Base-by-base conservation (phyloP, 2,888 invertebrate genomes). In the Meghimatium bilineatum region DNA sequence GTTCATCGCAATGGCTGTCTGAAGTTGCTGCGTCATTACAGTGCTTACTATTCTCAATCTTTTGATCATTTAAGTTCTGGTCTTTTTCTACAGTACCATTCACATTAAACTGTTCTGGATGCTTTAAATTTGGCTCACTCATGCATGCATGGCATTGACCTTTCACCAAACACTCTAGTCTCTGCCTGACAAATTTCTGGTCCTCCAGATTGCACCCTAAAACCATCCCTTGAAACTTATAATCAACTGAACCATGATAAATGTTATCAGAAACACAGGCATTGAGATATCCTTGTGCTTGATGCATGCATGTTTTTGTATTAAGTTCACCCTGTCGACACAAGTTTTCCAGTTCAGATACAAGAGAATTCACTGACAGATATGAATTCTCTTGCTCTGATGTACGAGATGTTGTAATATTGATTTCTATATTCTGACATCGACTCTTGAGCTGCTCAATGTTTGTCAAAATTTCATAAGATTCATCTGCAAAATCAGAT, bases 181-280 rank as follows among this genome's bases (percentile, higher is more conserved):
- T 87, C 66, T 86, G 87, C 23, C 89, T 77, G 36, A 89, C 85
- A 38, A 91, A 89, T 90, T 94, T 94, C 88, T 94, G 94, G 87
- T 94, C 94, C 86, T 94, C 94, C 17, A 93, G 92, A 12, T 94
- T 93, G 88, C 94, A 94, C 32, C 92, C 93, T 72, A 94, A 90
- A n/a, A 94, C 85, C 67, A 89, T 88, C 29, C 89, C 89, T 85
- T 93, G 93, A 87, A 93, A 94, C 66, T 91, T 90, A 69, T 91
- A 91, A 86, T 94, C 93, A 74, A 94, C 90, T 6, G 92, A 92
- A 32, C 90, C 89, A 36, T 38, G 23, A 60, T 32, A 5, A 8
- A 80, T 32, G 5, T 91, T 90, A 80, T 94, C 94, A 20, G 94
- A 90, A 26, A 91, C 87, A 87, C 94, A 94, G 29, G 94, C 93